Evolutionary conservation across 2,797 vertebrate species (phyloP).

Genomic region (Sphenodon punctatus): DNA sequence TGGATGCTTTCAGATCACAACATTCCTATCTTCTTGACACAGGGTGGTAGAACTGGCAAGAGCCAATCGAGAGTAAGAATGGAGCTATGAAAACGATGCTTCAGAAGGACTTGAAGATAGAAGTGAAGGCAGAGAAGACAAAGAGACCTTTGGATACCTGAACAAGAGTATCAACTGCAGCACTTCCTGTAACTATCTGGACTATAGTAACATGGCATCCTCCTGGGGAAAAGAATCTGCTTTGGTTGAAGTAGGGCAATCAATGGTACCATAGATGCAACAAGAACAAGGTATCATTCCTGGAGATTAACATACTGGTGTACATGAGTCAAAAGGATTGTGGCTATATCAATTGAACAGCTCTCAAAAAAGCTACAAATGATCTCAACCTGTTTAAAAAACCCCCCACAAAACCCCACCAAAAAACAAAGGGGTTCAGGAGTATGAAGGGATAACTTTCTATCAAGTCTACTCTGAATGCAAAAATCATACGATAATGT

Average conservation of each 20-base stretch:
- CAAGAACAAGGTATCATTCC: background rate
- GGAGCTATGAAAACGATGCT: slow-evolving; percentile 38
- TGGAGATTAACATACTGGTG: background rate
- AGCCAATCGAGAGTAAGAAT: too few relatives aligned
- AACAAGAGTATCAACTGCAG: too few relatives aligned
- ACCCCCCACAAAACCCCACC: too few relatives aligned
- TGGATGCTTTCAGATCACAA: slow-evolving; percentile 48
- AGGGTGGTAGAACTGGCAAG: slow-evolving; percentile 42
- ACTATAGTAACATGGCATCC: too few relatives aligned
- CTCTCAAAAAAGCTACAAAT: slow-evolving; percentile 33
- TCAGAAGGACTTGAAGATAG: slow-evolving; percentile 38
- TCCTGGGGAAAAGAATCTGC: too few relatives aligned
- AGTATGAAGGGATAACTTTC: background rate
- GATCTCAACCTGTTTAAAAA: rapidly evolving
- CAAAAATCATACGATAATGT: too few relatives aligned
- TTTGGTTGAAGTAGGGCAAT: background rate
- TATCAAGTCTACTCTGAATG: too few relatives aligned
- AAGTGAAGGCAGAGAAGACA: slow-evolving; percentile 46
- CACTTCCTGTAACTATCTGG: too few relatives aligned
- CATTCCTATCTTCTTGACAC: slow-evolving; percentile 40
- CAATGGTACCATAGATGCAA: background rate
- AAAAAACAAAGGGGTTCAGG: too few relatives aligned
- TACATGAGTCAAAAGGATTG: slow-evolving; percentile 36
- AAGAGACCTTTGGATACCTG: too few relatives aligned
- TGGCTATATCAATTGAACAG: slow-evolving; percentile 47